Conservation (phyloP, 2,888 invertebrate genomes). For the Xylota sylvarum region DNA sequence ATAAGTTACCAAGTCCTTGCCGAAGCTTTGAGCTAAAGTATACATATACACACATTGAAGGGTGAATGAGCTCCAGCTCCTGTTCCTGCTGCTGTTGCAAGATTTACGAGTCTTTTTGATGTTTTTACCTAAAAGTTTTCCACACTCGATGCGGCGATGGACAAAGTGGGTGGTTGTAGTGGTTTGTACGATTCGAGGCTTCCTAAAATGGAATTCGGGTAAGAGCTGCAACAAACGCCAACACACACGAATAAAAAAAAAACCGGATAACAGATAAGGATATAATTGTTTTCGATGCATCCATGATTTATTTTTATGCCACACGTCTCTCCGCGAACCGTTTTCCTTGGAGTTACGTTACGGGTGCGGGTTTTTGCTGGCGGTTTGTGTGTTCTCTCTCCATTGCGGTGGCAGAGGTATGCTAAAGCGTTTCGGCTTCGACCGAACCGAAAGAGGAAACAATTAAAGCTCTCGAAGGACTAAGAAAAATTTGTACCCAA, state of each 20-base stretch:
- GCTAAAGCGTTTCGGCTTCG: conserved; percentile 1
- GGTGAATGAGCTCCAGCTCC: conserved; percentile 34
- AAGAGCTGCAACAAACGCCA: conserved; percentile 30
- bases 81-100: conserved; percentile 61
- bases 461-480: conserved; percentile 34
- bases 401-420: conserved; percentile 5
- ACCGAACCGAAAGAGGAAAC: not conserved
- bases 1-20: conserved; percentile 67
- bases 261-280: conserved; percentile 30
- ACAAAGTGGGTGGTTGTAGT: conserved; percentile 20
- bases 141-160: conserved; percentile 36
- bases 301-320: conserved; percentile 37
- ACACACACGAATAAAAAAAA: not conserved
- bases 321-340: not conserved
- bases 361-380: conserved; percentile 1
- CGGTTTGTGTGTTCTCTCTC: not conserved
- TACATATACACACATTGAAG: conserved; percentile 6
- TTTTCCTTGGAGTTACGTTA: not conserved
- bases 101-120: conserved; percentile 65
- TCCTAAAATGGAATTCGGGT: conserved; percentile 21
- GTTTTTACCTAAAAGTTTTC: conserved; percentile 57
- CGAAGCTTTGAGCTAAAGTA: conserved; percentile 9
- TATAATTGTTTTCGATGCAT: conserved; percentile 66
- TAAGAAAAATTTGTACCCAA: not conserved
- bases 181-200: conserved; percentile 7